phyloP scores from a whole-genome alignment of 2,113 vertebrate species.

The Ifrita kowaldi region DNA sequence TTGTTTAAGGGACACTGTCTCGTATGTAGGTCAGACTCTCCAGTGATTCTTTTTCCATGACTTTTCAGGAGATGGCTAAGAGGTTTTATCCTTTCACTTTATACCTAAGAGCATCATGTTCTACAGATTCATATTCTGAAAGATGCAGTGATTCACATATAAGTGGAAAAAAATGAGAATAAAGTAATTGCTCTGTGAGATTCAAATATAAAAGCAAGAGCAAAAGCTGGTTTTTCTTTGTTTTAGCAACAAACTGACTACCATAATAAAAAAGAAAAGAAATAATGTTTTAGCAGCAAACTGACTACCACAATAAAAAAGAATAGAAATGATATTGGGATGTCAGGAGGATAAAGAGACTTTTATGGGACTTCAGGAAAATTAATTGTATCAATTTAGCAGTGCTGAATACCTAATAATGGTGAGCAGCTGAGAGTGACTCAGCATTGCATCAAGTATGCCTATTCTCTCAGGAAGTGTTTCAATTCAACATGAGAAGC shows the following conservation, averaged over 20 bases:
- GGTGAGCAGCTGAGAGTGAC: conserved; percentile 68
- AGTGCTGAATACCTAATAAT: conserved; percentile 57
- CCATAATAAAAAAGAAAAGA: background rate
- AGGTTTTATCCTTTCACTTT: background rate
- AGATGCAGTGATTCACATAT: conserved; percentile 28
- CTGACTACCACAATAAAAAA: conserved; percentile 13
- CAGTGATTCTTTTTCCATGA: background rate
- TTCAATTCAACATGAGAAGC: conserved; percentile 57
- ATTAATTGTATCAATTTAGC: conserved; percentile 67
- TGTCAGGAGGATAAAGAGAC: conserved; percentile 29
- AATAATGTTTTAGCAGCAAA: conserved; percentile 13
- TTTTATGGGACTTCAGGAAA: conserved; percentile 52
- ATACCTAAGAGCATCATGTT: background rate
- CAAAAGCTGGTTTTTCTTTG: conserved; percentile 9
- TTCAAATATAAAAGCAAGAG: background rate
- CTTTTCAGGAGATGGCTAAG: background rate
- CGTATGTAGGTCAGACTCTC: background rate
- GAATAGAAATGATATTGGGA: background rate
- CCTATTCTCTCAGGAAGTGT: conserved; percentile 54
- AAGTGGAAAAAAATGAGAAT: background rate
- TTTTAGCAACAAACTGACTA: conserved; percentile 11
- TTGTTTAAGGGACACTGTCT: background rate
- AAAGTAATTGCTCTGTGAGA: background rate
- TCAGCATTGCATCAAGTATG: conserved; percentile 56
- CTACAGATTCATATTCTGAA: background rate